Conservation (phyloP, 2,888 invertebrate genomes). For the Melangyna quadrimaculata region DNA sequence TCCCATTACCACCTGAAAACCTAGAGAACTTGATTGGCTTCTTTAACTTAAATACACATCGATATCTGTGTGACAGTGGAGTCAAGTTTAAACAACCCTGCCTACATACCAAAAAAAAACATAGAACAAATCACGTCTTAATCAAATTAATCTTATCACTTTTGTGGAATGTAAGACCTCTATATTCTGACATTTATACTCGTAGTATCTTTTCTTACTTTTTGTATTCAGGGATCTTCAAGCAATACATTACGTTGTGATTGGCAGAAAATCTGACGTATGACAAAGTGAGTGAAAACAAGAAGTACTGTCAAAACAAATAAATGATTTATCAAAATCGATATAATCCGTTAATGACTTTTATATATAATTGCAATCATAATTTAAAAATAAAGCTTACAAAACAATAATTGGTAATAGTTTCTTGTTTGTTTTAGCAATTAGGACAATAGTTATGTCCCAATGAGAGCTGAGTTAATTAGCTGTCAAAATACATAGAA, state of each 20-base stretch:
- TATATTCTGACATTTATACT: too few species aligned
- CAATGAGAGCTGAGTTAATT: background rate
- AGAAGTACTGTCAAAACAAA: background rate
- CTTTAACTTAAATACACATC: background rate
- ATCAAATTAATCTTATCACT: conserved; percentile 22
- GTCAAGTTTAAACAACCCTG: conserved; percentile 2
- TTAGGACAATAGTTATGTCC: background rate
- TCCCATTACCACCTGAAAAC: conserved; percentile 15
- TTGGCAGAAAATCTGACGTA: background rate
- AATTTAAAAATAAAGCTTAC: background rate
- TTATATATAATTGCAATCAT: background rate
- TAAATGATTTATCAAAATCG: background rate
- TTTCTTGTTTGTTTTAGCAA: background rate
- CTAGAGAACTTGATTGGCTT: conserved; percentile 13
- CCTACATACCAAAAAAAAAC: background rate
- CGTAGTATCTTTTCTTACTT: background rate
- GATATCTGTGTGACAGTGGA: background rate
- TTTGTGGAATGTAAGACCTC: background rate
- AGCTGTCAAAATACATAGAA: background rate
- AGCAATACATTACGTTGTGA: background rate
- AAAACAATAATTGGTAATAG: background rate
- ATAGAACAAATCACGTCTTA: background rate
- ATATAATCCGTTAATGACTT: conserved; percentile 1
- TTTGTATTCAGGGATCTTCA: background rate
- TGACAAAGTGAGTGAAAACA: background rate